Percentiles rank a stretch among this genome's conserved stretches.
Evolutionary conservation across 1,140 invertebrate species (phyloP).

Genomic region (Gonioctena quinquepunctata): DNA sequence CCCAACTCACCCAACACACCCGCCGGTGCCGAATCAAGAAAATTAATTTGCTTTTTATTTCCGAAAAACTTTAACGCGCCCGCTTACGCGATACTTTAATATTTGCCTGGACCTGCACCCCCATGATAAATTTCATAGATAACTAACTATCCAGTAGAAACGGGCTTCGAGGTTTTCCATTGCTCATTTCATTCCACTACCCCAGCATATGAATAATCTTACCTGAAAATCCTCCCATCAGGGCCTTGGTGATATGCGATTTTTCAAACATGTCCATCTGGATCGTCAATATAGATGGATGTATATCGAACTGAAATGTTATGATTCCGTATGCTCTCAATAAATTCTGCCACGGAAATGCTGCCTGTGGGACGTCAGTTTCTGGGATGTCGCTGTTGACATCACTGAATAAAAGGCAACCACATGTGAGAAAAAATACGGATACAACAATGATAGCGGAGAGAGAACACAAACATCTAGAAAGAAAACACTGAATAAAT

Average conservation of each 20-base stretch:
- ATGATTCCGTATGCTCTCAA: constrained; percentile 67
- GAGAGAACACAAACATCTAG: constrained; percentile 62
- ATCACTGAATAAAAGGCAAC: constrained; percentile 54
- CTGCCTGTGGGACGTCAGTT: neutral
- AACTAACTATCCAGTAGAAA: too few species aligned
- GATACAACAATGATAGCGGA: constrained; percentile 63
- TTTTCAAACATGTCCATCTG: constrained; percentile 79
- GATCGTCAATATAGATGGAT: constrained; percentile 76
- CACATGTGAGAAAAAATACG: constrained; percentile 63
- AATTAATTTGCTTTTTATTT: too few species aligned
- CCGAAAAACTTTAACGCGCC: too few species aligned
- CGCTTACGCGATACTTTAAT: too few species aligned
- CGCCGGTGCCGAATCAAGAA: too few species aligned
- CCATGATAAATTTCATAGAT: too few species aligned
- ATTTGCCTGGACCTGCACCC: too few species aligned
- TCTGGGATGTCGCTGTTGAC: neutral
- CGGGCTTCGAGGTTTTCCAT: too few species aligned
- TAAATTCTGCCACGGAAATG: constrained; percentile 55
- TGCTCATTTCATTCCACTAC: too few species aligned
- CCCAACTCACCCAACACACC: too few species aligned
- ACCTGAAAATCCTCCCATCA: constrained; percentile 68
- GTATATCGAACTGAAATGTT: constrained; percentile 77
- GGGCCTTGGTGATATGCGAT: constrained; percentile 65
- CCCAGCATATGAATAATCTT: too few species aligned
- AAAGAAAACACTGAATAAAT: too few species aligned